Base-by-base conservation (phyloP, 2,113 vertebrate genomes). In the Struthio camelus region DNA sequence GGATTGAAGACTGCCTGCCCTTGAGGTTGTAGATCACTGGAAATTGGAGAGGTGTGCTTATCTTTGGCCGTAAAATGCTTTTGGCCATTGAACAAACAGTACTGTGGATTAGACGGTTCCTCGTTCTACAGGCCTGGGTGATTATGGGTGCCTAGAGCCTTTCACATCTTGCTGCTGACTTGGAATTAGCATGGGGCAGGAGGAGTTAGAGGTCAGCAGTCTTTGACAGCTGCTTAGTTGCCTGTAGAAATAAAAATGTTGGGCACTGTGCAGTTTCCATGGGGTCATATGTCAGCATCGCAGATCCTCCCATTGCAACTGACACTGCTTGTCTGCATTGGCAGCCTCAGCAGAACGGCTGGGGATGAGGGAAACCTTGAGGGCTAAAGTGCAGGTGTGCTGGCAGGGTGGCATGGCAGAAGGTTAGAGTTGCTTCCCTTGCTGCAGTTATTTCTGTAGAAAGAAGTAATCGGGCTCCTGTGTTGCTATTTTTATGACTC, bases 221-320 rank as follows among this genome's bases (percentile, higher is more conserved):
- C 73, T 82, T 32, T 86, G 79, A 83, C 89, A 95, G 87, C 67
- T 95, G 87, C 89, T 91, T 90, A 64, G 87, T 80, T 87, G 89
- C 87, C 76, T 66, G 53, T 86, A 87, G 94, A 94, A 94, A 93
- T 14, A 90, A 85, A 83, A 80, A 58, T 30, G n/a, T 44, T 95
- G 79, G 89, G 54, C 27, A 34, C 10, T 11, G 46, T 75, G 95
- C 96, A 95, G 76, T 90, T 95, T 89, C 93, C 0, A 2, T 64
- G 87, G 89, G 89, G 91, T 89, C 32, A 11, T 80, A 5, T 84
- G 64, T 93, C 93, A 88, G 59, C 81, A 25, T 48, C 1, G 3
- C 36, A 61, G 76, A 84, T 66, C 64, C 72, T 93, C 40, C 65
- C 78, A 14, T 95, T 76, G 30, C 51, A 78, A 83, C 79, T 75